These are phyloP conservation scores for Phataginus tetradactyla DNA, from an alignment of 2,797 vertebrate genomes.

Conservation along the genomic window DNA sequence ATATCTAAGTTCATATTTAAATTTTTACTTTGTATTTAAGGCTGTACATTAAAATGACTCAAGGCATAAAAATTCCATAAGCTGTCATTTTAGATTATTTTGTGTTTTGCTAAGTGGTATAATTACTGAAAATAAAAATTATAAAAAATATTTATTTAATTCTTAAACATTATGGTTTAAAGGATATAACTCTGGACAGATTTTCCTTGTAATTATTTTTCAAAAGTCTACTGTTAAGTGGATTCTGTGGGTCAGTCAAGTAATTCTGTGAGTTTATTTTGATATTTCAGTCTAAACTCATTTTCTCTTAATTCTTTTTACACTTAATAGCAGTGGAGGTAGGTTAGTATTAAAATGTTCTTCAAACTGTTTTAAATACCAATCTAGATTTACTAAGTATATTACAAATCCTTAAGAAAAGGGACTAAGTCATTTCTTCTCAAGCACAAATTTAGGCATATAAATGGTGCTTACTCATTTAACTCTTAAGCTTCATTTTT, in stretches of 20 bases:
- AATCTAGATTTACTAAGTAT: conserved; percentile 38
- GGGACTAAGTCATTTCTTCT: conserved; percentile 13
- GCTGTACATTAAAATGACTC: background rate
- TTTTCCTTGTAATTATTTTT: conserved; percentile 63
- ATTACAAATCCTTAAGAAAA: conserved; percentile 2
- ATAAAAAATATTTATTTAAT: conserved; percentile 1
- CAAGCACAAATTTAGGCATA: conserved; percentile 24
- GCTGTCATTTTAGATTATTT: conserved; percentile 3
- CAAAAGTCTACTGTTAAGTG: background rate
- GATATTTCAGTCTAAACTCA: conserved; percentile 23
- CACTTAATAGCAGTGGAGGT: background rate
- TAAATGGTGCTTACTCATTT: conserved; percentile 34
- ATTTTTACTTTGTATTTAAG: background rate
- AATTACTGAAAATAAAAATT: conserved; percentile 42
- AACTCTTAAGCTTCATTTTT: conserved; percentile 20
- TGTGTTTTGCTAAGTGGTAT: conserved; percentile 25
- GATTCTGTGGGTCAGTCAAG: conserved; percentile 24
- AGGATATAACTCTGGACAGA: background rate
- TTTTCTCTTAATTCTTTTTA: conserved; percentile 55
- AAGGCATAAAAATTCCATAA: background rate
- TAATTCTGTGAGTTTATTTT: conserved; percentile 48
- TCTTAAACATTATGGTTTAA: conserved; percentile 42
- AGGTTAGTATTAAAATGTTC: conserved; percentile 34
- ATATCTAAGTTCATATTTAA: background rate
- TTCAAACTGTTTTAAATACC: conserved; percentile 26